Base-by-base conservation (phyloP, 2,113 vertebrate genomes). In the Phaethon lepturus region DNA sequence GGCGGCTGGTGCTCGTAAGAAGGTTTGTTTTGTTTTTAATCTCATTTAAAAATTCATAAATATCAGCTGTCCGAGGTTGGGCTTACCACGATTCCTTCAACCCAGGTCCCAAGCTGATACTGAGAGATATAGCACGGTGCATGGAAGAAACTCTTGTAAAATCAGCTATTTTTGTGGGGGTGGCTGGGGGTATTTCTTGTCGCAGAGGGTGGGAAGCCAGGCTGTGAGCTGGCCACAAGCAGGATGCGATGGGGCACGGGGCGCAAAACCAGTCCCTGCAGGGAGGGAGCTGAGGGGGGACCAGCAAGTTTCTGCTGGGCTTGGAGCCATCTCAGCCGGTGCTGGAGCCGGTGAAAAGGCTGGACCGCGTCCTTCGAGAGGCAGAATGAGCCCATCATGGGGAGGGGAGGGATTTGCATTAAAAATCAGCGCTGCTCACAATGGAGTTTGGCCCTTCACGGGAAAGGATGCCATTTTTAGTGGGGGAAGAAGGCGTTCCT, bases 381-480 rank as follows among this genome's bases (percentile, higher is more conserved):
- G 50, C 80, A 91, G 66, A 82, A 69, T 1, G 14, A 64, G n/a
- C 42, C 74, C 1, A 12, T 59, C 56, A 23, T 0, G 0, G 60
- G 87, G 62, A 81, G 24, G 38, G 53, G 79, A 77, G 19, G 47
- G 71, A 75, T 50, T 31, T 78, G 52, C 44, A 50, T 47, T 62
- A 59, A 75, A 88, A 79, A 88, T 25, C 24, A 82, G 25, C 1
- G 0, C n/a, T 7, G 3, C 23, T 33, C 38, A n/a, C 0, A 0
- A 25, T 0, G 1, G 55, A 64, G 55, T 60, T 52, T 64, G 67
- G 75, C 86, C 66, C 71, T 68, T 60, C 17, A 5, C 0, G 1
- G 89, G 40, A 76, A 86, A 68, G 44, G 67, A 76, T 38, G 25
- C 35, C 10, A 33, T n/a, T 79, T 88, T 55, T 6, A 60, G 44